A percentile compares a stretch with the other conserved stretches of the same genome.
Evolutionary conservation across 1,140 invertebrate species (phyloP).

Genomic region (Drosophila pectinifera): DNA sequence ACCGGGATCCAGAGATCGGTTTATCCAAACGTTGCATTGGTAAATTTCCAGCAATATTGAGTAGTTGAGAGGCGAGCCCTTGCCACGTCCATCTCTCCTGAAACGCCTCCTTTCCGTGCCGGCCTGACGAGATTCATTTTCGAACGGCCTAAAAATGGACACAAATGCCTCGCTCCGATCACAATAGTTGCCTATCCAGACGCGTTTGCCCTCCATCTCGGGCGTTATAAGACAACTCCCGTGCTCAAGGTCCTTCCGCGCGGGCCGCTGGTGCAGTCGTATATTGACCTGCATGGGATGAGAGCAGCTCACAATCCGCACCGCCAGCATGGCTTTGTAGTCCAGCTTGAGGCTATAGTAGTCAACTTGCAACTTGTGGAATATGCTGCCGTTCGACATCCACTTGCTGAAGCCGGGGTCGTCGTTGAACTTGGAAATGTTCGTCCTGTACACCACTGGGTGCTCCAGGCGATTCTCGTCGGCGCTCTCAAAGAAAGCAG

Average conservation of each 20-base stretch:
- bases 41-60: constrained; percentile 34
- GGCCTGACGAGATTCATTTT: not conserved
- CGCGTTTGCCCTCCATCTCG: constrained; percentile 15
- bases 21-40: constrained; percentile 28
- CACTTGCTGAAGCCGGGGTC: not conserved
- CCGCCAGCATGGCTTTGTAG: constrained; percentile 14
- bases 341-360: constrained; percentile 16
- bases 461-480: not conserved
- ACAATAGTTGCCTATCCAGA: constrained; percentile 38
- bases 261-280: constrained; percentile 14
- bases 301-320: constrained; percentile 20
- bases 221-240: constrained; percentile 6
- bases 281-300: constrained; percentile 10
- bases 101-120: not conserved
- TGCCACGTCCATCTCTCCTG: too few relatives aligned
- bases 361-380: not conserved
- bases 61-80: constrained; percentile 23
- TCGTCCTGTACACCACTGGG: constrained; percentile 11
- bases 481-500: fast-evolving
- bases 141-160: not conserved
- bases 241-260: not conserved
- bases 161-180: constrained; percentile 11
- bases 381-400: constrained; percentile 24
- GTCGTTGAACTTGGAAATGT: constrained; percentile 11
- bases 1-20: constrained; percentile 16